Base-by-base conservation (phyloP, 2,888 invertebrate species). In the Ennomos quercinarius region DNA sequence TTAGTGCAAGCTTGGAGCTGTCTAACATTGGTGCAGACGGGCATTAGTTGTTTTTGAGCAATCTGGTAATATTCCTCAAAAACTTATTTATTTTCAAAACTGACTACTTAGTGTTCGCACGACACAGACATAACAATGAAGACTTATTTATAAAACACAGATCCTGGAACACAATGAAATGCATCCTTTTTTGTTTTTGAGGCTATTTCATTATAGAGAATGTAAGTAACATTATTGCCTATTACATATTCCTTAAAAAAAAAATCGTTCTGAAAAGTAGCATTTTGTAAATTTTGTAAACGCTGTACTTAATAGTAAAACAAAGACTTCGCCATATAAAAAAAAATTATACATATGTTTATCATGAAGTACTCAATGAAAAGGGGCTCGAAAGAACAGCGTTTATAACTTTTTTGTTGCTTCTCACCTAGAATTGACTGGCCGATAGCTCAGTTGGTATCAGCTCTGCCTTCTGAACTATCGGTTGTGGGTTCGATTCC, bases 91-190 rank as follows among this genome's bases (percentile, higher is more conserved):
- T 13, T 34, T 9, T 44, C 27, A 27, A 37, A 49, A 47, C 49
- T 56, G 43, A 58, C 41, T 34, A 39, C 11, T 38, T 36, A 49
- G 13, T 48, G 9, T 39, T 39, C 38, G 47, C 53, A 58, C 52
- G 60, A 62, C 60, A 60, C 53, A 63, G 43, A 65, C 53, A 54
- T 54, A 60, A 55, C 41, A 35, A 52, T 73, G 71, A 77, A 69
- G 71, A 70, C 75, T 74, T 76, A 78, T 57, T 72, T 71, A 72
- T 66, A 66, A 65, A 61, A 69, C 59, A 71, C 27, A 74, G 67
- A 73, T 74, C 50, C 61, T 66, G 76, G 70, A 75, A 74, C 72
- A 71, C 66, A 72, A 66, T 61, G 50, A 77, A 80, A 81, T 77
- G 73, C 74, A 73, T 68, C 68, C 55, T 57, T 55, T 53, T 45